phyloP scores from a whole-genome alignment of 2,888 invertebrate species.

The Lasius platythorax region DNA sequence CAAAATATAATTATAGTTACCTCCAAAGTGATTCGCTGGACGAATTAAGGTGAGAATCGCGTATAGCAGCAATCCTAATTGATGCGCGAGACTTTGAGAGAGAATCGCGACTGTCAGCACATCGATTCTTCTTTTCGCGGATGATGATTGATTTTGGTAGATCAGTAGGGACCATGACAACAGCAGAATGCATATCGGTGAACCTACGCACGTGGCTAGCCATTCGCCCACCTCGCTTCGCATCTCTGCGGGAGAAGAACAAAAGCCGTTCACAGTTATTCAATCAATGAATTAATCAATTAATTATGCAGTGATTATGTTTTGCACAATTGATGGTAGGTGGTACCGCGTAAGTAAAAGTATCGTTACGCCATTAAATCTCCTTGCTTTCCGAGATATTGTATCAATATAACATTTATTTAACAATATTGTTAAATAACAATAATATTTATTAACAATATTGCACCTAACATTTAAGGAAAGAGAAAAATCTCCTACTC shows the following conservation, averaged over 20 bases:
- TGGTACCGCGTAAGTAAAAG: not conserved
- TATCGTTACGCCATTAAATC: not conserved
- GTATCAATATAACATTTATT: too few relatives aligned
- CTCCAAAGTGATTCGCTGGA: conserved; percentile 84
- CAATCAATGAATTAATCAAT: not conserved
- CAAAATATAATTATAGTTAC: conserved; percentile 66
- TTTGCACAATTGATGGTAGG: not conserved
- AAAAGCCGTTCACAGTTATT: not conserved
- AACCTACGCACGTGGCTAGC: conserved; percentile 86
- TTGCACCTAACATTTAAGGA: not conserved
- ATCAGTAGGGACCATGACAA: conserved; percentile 86
- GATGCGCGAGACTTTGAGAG: conserved; percentile 84
- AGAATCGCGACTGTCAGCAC: conserved; percentile 86
- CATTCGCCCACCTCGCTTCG: conserved; percentile 85
- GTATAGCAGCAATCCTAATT: conserved; percentile 83
- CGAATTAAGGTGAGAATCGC: conserved; percentile 85
- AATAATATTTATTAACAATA: too few relatives aligned
- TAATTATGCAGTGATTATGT: conserved; percentile 21
- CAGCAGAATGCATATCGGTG: conserved; percentile 85
- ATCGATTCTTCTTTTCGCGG: conserved; percentile 86
- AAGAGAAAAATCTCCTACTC: not conserved
- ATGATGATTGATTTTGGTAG: conserved; percentile 85
- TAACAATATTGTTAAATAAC: too few relatives aligned
- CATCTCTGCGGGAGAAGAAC: conserved; percentile 79
- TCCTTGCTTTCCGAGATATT: too few relatives aligned